Percentiles rank a stretch among this genome's conserved stretches.
These are phyloP conservation scores for Gorsachius magnificus DNA, from an alignment of 2,797 vertebrate genomes.

Conservation along the genomic window DNA sequence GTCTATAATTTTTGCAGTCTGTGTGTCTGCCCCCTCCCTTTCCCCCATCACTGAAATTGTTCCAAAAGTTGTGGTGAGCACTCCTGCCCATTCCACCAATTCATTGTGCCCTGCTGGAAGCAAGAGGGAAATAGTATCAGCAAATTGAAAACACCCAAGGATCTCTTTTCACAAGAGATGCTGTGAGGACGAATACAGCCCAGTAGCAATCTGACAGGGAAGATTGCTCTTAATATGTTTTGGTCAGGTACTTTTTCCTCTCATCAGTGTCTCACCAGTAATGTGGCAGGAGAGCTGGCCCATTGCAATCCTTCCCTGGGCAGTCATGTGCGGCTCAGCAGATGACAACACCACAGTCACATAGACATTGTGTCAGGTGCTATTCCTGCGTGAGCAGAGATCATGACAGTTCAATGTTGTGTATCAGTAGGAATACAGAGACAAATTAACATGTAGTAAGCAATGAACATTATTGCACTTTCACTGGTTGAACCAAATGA, in stretches of 20 bases:
- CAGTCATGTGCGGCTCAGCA: not conserved
- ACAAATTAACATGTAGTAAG: no score
- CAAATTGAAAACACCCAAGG: not conserved
- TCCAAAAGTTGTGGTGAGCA: not conserved
- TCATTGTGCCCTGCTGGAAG: not conserved
- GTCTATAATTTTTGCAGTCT: not conserved
- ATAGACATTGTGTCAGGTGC: not conserved
- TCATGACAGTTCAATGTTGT: not conserved
- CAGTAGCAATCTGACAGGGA: not conserved
- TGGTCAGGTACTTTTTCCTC: not conserved
- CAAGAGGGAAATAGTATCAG: not conserved
- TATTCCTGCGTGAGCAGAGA: not conserved
- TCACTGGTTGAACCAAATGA: no score
- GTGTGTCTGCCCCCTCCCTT: not conserved
- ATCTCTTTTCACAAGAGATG: not conserved
- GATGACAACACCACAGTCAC: not conserved
- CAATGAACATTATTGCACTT: no score
- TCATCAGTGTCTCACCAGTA: not conserved
- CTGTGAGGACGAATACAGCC: not conserved
- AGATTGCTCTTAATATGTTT: not conserved
- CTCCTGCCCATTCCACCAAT: not conserved
- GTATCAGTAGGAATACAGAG: not conserved
- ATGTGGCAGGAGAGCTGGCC: not conserved
- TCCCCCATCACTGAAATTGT: not conserved
- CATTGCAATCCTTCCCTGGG: not conserved